Evolutionary conservation across 2,888 invertebrate genomes (phyloP), one percentile per base, ranked within the genome.

Genomic region (Galerucella calmariensis): DNA sequence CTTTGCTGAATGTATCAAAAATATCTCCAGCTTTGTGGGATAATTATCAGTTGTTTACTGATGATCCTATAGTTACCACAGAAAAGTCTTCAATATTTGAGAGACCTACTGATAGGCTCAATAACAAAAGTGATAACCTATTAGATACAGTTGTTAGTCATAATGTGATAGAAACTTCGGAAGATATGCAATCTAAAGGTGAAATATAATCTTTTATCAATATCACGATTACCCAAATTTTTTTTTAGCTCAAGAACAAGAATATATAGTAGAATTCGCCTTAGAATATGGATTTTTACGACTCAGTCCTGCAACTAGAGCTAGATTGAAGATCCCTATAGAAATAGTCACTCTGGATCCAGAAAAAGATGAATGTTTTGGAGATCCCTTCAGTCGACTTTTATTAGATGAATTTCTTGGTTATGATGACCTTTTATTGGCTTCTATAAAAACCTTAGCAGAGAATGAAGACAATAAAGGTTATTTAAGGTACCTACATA

Each of bases 381-480:
- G 99, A 0, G 98, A 98, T 87, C 88, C 93, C 0, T 94, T 98
- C 85, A 97, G 95, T 72, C 92, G 97, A 66, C 93, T 97, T 83
- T 91, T 99, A 77, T 91, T 99, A 56, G 95, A 96, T 79, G 94
- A 97, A 84, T 95, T 99, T 86, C 90, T 99, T 61, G 99, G 99
- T 44, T 99, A 99, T 84, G 98, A 99, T 85, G 99, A 99, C 86
- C 89, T 99, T 75, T 89, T 99, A 2, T 97, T 99, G 96, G 95
- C 98, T 0, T 97, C 97, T 68, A 95, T 99, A 73, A 97, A 98
- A 88, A 93, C 94, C 1, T 89, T 99, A 78, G 98, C 98, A 0
- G 98, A 98, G 86, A 94, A 96, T 81, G 98, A 99, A 86, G 96
- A 98, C 82, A 97, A 98, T 87, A 98, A 98, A 88, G 99, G 98